Conservation (phyloP, 2,113 vertebrate species). For the Struthio camelus region DNA sequence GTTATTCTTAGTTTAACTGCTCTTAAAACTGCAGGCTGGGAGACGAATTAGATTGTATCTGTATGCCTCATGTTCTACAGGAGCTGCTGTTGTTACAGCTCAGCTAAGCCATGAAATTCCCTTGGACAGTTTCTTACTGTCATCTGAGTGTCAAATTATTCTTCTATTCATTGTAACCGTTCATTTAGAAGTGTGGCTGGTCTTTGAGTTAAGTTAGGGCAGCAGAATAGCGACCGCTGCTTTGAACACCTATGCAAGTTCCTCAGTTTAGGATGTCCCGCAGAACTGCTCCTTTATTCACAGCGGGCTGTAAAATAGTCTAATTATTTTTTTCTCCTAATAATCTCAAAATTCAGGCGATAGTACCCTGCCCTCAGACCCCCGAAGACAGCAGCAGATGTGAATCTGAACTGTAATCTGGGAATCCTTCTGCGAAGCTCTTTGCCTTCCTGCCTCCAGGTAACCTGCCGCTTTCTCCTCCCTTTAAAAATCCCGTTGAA, state of each 20-base stretch:
- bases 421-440: not conserved
- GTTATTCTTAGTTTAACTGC: not conserved
- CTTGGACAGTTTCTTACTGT: not conserved
- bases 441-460: not conserved
- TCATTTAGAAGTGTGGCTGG: not conserved
- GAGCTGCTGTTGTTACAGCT: not conserved
- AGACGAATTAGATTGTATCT: too few species aligned
- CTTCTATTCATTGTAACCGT: not conserved
- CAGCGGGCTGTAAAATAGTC: not conserved
- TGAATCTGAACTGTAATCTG: rapidly evolving
- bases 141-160: not conserved
- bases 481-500: not conserved
- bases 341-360: not conserved
- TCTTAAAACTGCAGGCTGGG: not conserved
- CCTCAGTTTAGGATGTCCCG: not conserved
- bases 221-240: not conserved
- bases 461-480: not conserved
- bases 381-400: not conserved
- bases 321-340: not conserved
- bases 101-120: not conserved
- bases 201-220: not conserved
- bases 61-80: rapidly evolving
- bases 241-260: not conserved
- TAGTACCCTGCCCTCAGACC: not conserved
- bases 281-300: not conserved